Conservation (phyloP, 2,888 invertebrate species). For the Syrphus vitripennis region DNA sequence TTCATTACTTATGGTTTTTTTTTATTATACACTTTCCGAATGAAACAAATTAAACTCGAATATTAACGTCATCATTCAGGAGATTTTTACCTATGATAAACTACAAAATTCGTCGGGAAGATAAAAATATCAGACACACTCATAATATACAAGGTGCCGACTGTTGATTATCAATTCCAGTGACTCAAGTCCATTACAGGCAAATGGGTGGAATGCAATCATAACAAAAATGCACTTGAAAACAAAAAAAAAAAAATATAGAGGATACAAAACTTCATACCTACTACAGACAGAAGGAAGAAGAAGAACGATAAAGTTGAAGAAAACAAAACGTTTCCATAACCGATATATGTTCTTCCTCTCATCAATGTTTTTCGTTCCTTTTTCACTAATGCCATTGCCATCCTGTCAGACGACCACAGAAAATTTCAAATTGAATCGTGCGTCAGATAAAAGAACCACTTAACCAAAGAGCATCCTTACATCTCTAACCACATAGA, state of each 20-base stretch:
- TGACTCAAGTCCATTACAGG: conserved; percentile 16
- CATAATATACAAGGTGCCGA: conserved; percentile 35
- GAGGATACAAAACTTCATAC: neutral
- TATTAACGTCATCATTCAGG: neutral
- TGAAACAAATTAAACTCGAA: neutral
- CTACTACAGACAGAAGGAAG: neutral
- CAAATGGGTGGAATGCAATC: conserved; percentile 36
- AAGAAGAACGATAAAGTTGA: conserved; percentile 28
- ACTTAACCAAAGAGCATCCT: conserved; percentile 65
- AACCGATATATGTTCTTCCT: neutral
- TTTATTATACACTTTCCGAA: conserved; percentile 10
- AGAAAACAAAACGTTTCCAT: conserved; percentile 29
- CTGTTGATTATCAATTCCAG: conserved; percentile 6
- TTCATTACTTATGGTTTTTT: neutral
- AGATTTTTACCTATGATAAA: conserved; percentile 9
- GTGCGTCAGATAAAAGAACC: conserved; percentile 65
- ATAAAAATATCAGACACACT: neutral
- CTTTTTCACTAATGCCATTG: neutral
- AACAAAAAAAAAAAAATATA: neutral
- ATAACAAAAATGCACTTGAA: conserved; percentile 60
- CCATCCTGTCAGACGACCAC: conserved; percentile 9
- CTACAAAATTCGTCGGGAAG: neutral
- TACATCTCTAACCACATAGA: conserved; percentile 25
- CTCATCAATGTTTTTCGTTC: neutral
- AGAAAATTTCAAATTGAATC: conserved; percentile 58